These are phyloP conservation scores for Agrilus mali DNA, from an alignment of 2,888 invertebrate genomes.

Conservation along the genomic window DNA sequence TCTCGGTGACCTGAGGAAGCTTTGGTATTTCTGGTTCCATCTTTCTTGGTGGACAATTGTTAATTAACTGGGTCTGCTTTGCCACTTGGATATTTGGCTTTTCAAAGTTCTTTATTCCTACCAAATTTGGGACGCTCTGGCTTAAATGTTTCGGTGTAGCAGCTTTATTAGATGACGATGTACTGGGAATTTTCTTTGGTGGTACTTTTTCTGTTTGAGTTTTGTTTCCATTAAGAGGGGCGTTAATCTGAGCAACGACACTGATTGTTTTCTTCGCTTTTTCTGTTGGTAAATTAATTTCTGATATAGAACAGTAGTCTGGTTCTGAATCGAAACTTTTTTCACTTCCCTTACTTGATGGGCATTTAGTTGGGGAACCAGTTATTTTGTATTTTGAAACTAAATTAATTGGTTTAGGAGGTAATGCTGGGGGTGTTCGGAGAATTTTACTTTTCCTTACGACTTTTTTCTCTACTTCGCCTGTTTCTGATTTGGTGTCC, in stretches of 20 bases:
- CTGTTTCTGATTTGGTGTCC: conserved; percentile 35
- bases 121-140: conserved; percentile 16
- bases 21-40: conserved; percentile 54
- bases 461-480: conserved; percentile 19
- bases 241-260: conserved; percentile 29
- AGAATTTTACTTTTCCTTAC: conserved; percentile 39
- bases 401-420: conserved; percentile 66
- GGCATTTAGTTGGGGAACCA: conserved; percentile 22
- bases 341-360: conserved; percentile 17
- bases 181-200: conserved; percentile 5
- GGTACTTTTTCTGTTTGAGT: conserved; percentile 3
- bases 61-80: conserved; percentile 26
- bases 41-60: conserved; percentile 23
- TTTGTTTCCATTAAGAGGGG: conserved; percentile 4
- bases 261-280: conserved; percentile 23
- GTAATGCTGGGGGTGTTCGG: conserved; percentile 60
- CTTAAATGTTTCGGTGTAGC: background rate
- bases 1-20: conserved; percentile 62
- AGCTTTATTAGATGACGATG: conserved; percentile 8
- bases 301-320: conserved; percentile 66
- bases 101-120: conserved; percentile 28
- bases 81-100: conserved; percentile 28
- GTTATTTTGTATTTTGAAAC: conserved; percentile 52
- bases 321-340: conserved; percentile 41
- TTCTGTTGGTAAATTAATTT: conserved; percentile 43